phyloP scores from a whole-genome alignment of 2,888 invertebrate species.

The Syrista parreyssii region DNA sequence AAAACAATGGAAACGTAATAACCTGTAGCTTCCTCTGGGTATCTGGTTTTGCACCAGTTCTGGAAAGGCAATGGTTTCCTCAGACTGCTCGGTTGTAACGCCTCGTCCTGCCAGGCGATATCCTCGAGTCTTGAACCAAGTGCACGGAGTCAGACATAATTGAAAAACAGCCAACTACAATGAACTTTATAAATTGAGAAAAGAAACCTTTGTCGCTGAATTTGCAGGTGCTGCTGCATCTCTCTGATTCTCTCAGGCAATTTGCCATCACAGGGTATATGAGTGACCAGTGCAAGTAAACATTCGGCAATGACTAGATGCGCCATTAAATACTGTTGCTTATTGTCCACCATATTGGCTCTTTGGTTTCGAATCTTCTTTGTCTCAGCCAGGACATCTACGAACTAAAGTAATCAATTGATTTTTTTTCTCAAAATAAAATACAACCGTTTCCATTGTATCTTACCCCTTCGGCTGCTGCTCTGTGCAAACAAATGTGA shows the following conservation, averaged over 20 bases:
- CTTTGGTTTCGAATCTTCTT: constrained; percentile 41
- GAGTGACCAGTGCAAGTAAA: constrained; percentile 58
- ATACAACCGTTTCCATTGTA: neutral
- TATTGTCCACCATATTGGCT: constrained; percentile 54
- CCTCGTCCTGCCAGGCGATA: constrained; percentile 64
- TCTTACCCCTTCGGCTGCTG: constrained; percentile 58
- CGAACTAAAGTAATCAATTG: constrained; percentile 27
- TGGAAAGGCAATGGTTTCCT: constrained; percentile 33
- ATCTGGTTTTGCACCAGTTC: constrained; percentile 61
- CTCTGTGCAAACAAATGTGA: constrained; percentile 69
- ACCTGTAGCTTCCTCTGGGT: constrained; percentile 61
- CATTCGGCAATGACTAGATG: constrained; percentile 66
- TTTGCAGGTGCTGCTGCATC: constrained; percentile 44
- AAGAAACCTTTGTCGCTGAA: constrained; percentile 56
- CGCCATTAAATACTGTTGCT: constrained; percentile 67
- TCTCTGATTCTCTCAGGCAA: constrained; percentile 46
- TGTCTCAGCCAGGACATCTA: constrained; percentile 46
- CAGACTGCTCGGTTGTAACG: constrained; percentile 49
- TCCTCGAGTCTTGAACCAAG: constrained; percentile 47
- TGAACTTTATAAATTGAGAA: neutral
- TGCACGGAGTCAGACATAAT: neutral
- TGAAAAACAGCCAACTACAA: neutral
- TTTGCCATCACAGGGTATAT: constrained; percentile 57
- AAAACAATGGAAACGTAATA: constrained; percentile 13
- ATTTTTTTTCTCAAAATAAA: neutral